Evolutionary conservation across 1,140 invertebrate genomes (phyloP).

Genomic region (Andricus grossulariae): DNA sequence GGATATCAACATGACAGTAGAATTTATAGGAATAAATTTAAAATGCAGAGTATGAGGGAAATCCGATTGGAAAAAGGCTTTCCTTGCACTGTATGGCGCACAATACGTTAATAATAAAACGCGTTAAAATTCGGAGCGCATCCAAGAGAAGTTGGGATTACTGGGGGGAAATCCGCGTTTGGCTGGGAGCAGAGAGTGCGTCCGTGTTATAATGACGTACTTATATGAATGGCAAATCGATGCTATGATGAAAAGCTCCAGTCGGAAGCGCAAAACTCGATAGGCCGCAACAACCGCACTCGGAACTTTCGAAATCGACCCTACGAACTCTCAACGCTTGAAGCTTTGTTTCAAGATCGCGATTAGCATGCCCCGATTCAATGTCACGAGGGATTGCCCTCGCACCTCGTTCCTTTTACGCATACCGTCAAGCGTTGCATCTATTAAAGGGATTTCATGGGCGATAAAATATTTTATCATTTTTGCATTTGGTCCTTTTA

Average conservation of each 20-base stretch:
- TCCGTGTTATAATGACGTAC: constrained; percentile 27
- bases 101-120: constrained; percentile 32
- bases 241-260: constrained; percentile 28
- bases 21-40: constrained; percentile 17
- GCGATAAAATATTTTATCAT: constrained; percentile 21
- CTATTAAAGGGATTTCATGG: constrained; percentile 26
- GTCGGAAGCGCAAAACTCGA: constrained; percentile 31
- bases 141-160: constrained; percentile 26
- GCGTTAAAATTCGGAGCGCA: constrained; percentile 31
- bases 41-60: constrained; percentile 11
- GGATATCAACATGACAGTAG: neutral
- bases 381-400: constrained; percentile 30
- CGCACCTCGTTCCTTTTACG: constrained; percentile 30
- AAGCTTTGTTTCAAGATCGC: constrained; percentile 31
- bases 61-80: constrained; percentile 26
- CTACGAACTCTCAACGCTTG: constrained; percentile 24
- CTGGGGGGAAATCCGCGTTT: constrained; percentile 28
- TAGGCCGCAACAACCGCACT: constrained; percentile 27
- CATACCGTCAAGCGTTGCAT: constrained; percentile 12
- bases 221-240: constrained; percentile 31
- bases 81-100: constrained; percentile 20
- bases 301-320: constrained; percentile 26
- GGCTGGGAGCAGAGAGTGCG: constrained; percentile 28
- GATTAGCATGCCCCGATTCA: constrained; percentile 29
- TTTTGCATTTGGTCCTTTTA: constrained; percentile 16